phyloP scores from a whole-genome alignment of 1,140 invertebrate genomes.

The Lethrus apterus region DNA sequence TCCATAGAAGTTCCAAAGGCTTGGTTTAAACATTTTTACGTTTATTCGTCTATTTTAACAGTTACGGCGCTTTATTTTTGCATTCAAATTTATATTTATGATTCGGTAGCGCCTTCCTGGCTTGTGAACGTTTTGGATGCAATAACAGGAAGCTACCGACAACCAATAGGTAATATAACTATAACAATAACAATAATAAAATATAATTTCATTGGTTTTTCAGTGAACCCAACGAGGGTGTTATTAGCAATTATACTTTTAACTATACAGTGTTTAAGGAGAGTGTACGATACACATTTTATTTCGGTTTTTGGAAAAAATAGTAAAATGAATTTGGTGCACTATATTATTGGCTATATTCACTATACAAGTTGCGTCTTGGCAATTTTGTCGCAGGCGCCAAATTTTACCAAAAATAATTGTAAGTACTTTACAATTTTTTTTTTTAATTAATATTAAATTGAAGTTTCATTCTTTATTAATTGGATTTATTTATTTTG shows the following conservation, averaged over 20 bases:
- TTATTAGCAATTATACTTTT: conserved; percentile 53
- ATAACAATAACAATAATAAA: background rate
- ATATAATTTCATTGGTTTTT: conserved; percentile 3
- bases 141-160: conserved; percentile 44
- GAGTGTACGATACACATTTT: conserved; percentile 71
- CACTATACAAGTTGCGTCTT: conserved; percentile 67
- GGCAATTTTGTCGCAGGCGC: conserved; percentile 61
- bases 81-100: conserved; percentile 44
- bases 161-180: conserved; percentile 43
- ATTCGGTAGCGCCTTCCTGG: conserved; percentile 40
- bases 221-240: conserved; percentile 41
- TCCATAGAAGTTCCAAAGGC: conserved; percentile 63
- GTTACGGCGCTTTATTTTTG: conserved; percentile 43
- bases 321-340: conserved; percentile 67
- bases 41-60: conserved; percentile 45
- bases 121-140: conserved; percentile 45
- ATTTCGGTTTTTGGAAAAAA: conserved; percentile 71
- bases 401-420: conserved; percentile 52
- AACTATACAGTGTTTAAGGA: conserved; percentile 59
- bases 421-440: conserved; percentile 16
- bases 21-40: conserved; percentile 69
- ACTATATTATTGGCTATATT: conserved; percentile 65
- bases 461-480: too few species aligned
- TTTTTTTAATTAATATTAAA: too few species aligned
- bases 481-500: background rate